Percentiles rank a stretch among this genome's conserved stretches.
Conservation (phyloP, 2,888 invertebrate species). For the Tenthredo mesomela region DNA sequence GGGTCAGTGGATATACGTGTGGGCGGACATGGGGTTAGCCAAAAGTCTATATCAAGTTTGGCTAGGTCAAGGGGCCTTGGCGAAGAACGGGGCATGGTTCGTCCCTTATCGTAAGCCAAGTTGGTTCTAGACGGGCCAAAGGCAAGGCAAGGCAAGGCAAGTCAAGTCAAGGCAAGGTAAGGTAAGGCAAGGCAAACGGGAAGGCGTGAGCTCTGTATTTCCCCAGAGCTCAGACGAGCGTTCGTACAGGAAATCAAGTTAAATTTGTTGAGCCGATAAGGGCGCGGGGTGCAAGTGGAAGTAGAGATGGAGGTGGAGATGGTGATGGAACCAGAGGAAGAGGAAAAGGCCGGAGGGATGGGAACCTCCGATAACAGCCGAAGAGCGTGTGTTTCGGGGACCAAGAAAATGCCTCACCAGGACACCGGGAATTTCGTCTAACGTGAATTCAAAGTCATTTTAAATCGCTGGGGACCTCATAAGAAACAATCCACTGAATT, state of each 20-base stretch:
- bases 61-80: slow-evolving; percentile 39
- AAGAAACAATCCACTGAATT: background rate
- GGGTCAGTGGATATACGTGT: background rate
- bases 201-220: slow-evolving; percentile 67
- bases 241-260: slow-evolving; percentile 75
- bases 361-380: slow-evolving; percentile 63
- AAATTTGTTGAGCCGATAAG: slow-evolving; percentile 75
- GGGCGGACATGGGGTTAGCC: slow-evolving; percentile 19
- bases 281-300: slow-evolving; percentile 59
- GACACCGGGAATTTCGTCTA: background rate
- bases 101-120: slow-evolving; percentile 73
- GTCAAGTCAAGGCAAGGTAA: background rate
- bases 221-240: slow-evolving; percentile 70
- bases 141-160: background rate
- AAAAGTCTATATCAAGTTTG: slow-evolving; percentile 43
- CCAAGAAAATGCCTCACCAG: background rate
- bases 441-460: background rate
- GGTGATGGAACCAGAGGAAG: slow-evolving; percentile 36
- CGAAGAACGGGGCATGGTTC: slow-evolving; percentile 56
- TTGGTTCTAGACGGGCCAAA: slow-evolving; percentile 68
- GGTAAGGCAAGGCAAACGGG: slow-evolving; percentile 39
- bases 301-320: slow-evolving; percentile 35
- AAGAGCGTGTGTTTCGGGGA: slow-evolving; percentile 49
- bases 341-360: slow-evolving; percentile 53
- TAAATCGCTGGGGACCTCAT: background rate